Base-by-base conservation (phyloP, 2,888 invertebrate genomes). In the Coecobrya sp. region DNA sequence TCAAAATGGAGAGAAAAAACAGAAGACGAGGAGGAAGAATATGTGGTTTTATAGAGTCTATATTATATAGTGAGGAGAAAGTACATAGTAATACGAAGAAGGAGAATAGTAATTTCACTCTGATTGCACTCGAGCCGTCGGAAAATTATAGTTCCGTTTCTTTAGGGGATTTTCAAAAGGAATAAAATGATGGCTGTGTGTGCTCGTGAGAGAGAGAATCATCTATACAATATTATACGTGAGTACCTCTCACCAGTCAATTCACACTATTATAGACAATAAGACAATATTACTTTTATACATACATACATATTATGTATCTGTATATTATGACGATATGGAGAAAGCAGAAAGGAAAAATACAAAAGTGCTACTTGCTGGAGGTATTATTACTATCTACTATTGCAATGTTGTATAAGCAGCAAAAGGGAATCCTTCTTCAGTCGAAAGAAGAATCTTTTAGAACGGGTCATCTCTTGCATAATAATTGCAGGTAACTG, bases 401-500 rank as follows among this genome's bases (percentile, higher is more conserved):
- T n/a, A n/a, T n/a, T n/a, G n/a, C n/a, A n/a, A n/a, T n/a, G n/a
- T 36, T 36, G 36, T 36, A n/a, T n/a, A n/a, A 55, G 22, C n/a
- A n/a, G 73, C 19, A 86, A 59, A 73, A 25, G 45, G 81, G 79
- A 86, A 70, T 91, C 81, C 85, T 91, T 81, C 81, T 36, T 7
- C 0, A n/a, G 62, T 1, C 19, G 22, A 11, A n/a, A 89, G 79
- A 90, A 59, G 91, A 91, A 82, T 91, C 86, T 87, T 87, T 91
- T 79, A 70, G 91, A 79, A 62, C 49, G 65, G 91, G 91, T 91
- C 91, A 91, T 91, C 91, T 91, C 91, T 91, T 91, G 91, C 91
- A 91, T 91, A 91, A 91, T 91, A 91, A 91, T 91, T 91, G 91
- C 91, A 91, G 91, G 91, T 91, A 91, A 87, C 91, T 91, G 91